Evolutionary conservation across 1,140 invertebrate genomes (phyloP), one percentile per base, ranked within the genome.

Genomic region (Belonocnema kinseyi): DNA sequence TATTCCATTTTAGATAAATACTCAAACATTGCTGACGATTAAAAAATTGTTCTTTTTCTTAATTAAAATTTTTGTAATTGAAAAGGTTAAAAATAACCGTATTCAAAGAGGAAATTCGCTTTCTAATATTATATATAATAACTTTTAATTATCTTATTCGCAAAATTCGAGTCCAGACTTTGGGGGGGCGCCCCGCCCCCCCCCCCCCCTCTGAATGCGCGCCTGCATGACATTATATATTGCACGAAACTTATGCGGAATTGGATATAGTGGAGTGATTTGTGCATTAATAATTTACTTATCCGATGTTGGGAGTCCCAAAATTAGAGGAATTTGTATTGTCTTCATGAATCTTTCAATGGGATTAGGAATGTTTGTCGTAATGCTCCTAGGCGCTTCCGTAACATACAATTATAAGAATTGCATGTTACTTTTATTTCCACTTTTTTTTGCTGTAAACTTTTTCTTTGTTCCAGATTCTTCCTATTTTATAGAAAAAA

Each of bases 261-360:
- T 61, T 11, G 58, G 58, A 1, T 61, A 61, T 16, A 21, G 58
- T 4, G 58, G 21, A 3, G 58, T 10, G 16, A 61, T 61, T 61
- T 61, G 58, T 61, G 58, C 58, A 3, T 12, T 61, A 21, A 61
- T 21, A 61, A 61, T 61, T 14, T 61, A 61, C 16, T 10, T 61
- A 0, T 61, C 58, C 1, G 58, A 61, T 33, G 33, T 61, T 61
- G 58, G 58, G 5, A 61, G 21, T 26, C 33, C 58, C 10, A 21
- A 21, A 61, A 61, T 21, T 10, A 61, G 58, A 61, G 58, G 58
- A 14, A 61, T 61, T 11, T 61, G 33, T 11, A 61, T 61, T 33
- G 26, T 26, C 19, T 61, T 26, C 5, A 3, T 61, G 3, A 61
- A 61, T 12, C 58, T 61, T 21, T 21, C 58, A 12, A 61, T 61